Base-by-base conservation (phyloP, 1,140 invertebrate species). In the Muscidifurax raptorellus region DNA sequence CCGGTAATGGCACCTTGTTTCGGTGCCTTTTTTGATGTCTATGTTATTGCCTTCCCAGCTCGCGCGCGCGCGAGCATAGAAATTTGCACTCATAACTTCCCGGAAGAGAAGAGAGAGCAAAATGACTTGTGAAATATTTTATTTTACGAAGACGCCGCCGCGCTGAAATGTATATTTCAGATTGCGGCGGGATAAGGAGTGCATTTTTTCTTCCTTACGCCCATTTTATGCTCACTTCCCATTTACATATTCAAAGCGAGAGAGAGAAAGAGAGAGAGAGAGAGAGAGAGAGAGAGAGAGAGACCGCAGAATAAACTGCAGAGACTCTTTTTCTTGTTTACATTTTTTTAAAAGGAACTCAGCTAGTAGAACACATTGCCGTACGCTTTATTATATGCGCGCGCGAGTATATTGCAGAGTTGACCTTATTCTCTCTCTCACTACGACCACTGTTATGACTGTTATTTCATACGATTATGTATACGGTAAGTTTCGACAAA, bases 41-140 rank as follows among this genome's bases (percentile, higher is more conserved):
- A 10, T 71, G 15, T 80, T 47, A 67, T 67, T 79, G 59, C 13
- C 18, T 67, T 27, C 13, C 10, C 36, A 10, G n/a, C 25, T 40
- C 5, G 9, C 36, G 32, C 59, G 10, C n/a, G n/a, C 12, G 67
- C 30, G 32, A 27, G 71, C 27, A 74, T 74, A 74, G 71, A 74
- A 74, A 74, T 74, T 74, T 30, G 71, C 71, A n/a, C 36, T 67
- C 32, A 4, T 71, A 40, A 30, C 30, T 25, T 80, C 18, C 28
- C 66, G 76, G 13, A 44, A 79, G 52, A 66, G 18, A 40, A 10
- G 18, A 1, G 30, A 10, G 18, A n/a, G 18, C 32, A 22, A 64
- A 82, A 75, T 66, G 80, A 82, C 80, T 40, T 30, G 80, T 36
- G 47, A 59, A 74, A 82, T 75, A 75, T 72, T 81, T 78, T 72